phyloP scores from a whole-genome alignment of 2,797 vertebrate genomes.

The Channa striata region DNA sequence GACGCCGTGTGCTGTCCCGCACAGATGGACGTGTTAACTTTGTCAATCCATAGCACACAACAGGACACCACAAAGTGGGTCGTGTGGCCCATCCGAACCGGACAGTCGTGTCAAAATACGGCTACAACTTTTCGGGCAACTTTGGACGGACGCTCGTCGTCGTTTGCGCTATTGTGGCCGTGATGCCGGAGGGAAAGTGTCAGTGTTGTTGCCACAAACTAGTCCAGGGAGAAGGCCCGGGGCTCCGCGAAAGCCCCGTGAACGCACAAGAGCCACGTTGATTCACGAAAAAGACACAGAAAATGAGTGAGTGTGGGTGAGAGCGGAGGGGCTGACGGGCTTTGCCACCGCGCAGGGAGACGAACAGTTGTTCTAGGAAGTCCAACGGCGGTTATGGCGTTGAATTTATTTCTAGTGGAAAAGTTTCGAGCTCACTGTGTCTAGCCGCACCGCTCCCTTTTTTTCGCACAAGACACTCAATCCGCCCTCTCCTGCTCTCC shows the following conservation, averaged over 20 bases:
- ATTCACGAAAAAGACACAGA: conserved; percentile 40
- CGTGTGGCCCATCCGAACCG: conserved; percentile 55
- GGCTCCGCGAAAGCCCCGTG: conserved; percentile 32
- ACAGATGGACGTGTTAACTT: conserved; percentile 46
- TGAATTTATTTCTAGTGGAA: conserved; percentile 82
- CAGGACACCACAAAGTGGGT: too few relatives aligned
- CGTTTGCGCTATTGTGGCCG: conserved; percentile 4
- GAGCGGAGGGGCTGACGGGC: conserved; percentile 12
- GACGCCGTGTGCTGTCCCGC: conserved; percentile 12
- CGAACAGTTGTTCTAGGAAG: conserved; percentile 56
- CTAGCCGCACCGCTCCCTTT: conserved; percentile 81
- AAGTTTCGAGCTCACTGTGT: conserved; percentile 81
- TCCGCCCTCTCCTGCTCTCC: conserved; percentile 48
- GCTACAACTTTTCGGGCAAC: conserved; percentile 36
- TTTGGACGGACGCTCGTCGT: conserved; percentile 36
- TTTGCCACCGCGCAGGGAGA: conserved; percentile 18
- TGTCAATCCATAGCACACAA: conserved; percentile 44
- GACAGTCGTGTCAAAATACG: conserved; percentile 47
- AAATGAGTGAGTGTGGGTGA: conserved; percentile 6
- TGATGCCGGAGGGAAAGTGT: conserved; percentile 35
- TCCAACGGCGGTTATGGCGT: conserved; percentile 75
- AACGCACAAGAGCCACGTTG: conserved; percentile 59
- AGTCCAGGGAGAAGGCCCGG: conserved; percentile 51
- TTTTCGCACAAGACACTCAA: conserved; percentile 62
- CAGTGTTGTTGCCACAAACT: conserved; percentile 52